Conservation (phyloP, 1,140 invertebrate species). For the Homarus americanus region DNA sequence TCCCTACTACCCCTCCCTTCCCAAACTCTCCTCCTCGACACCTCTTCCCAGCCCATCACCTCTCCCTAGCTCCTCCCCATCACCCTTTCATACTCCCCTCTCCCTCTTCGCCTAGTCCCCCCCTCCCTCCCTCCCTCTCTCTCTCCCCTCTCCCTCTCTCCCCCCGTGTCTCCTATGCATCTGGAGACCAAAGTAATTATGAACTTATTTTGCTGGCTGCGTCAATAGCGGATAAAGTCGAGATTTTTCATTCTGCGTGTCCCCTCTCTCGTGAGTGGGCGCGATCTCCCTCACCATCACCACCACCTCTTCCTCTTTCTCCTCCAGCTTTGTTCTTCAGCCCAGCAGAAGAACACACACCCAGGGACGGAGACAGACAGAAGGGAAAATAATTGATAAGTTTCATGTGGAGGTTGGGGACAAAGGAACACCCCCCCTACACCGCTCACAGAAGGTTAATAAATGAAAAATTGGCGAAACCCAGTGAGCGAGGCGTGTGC, state of each 20-base stretch:
- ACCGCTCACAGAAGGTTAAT: background rate
- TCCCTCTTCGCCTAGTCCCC: background rate
- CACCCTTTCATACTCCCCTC: background rate
- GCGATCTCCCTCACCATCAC: background rate
- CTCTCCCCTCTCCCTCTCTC: conserved; percentile 15
- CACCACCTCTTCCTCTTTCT: background rate
- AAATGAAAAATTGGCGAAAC: conserved; percentile 40
- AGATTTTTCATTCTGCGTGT: background rate
- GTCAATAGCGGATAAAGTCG: conserved; percentile 40
- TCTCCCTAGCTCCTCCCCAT: background rate
- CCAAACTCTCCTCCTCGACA: background rate
- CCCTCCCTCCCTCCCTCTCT: conserved; percentile 22
- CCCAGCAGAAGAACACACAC: background rate
- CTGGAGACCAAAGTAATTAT: conserved; percentile 68
- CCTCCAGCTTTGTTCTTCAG: background rate
- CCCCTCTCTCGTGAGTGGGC: background rate
- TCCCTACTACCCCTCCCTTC: background rate
- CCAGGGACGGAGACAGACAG: background rate
- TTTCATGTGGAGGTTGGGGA: background rate
- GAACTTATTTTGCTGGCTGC: conserved; percentile 53
- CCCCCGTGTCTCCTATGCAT: conserved; percentile 53
- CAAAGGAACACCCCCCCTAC: too few species aligned
- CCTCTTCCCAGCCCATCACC: background rate
- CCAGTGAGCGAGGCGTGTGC: background rate
- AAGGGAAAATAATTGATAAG: background rate